Evolutionary conservation across 2,888 invertebrate species (phyloP).

Genomic region (Clitarchus hookeri): DNA sequence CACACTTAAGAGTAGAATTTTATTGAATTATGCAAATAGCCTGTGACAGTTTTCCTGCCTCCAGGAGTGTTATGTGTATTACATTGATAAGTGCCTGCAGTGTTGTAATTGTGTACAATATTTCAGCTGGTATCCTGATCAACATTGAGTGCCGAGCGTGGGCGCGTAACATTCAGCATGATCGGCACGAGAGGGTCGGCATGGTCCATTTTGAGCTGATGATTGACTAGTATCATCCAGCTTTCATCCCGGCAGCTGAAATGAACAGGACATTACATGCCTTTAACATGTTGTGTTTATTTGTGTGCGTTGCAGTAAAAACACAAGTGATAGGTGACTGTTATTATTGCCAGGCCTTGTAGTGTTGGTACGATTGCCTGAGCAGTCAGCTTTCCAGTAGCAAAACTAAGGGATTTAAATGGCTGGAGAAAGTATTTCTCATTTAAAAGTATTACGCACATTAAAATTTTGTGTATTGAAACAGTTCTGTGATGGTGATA

Average conservation of each 20-base stretch:
- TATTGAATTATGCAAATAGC: too few species aligned
- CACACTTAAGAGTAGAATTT: too few species aligned
- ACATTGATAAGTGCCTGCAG: too few species aligned
- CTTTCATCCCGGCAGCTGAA: constrained; percentile 49
- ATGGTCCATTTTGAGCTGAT: constrained; percentile 61
- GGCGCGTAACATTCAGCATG: constrained; percentile 56
- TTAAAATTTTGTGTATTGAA: background rate
- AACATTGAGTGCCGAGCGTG: constrained; percentile 57
- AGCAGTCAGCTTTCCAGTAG: background rate
- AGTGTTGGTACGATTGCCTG: background rate
- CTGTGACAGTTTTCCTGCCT: background rate
- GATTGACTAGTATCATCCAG: constrained; percentile 57
- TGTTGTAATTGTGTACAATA: background rate
- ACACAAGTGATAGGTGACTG: background rate
- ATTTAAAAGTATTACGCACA: background rate
- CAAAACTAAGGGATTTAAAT: background rate
- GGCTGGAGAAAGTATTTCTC: background rate
- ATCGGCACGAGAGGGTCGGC: constrained; percentile 45
- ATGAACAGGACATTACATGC: background rate
- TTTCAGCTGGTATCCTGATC: constrained; percentile 52
- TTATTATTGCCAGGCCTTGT: background rate
- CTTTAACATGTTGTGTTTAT: background rate
- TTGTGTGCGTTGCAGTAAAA: background rate
- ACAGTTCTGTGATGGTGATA: background rate
- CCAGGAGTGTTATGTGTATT: background rate